Conservation (phyloP, 2,797 vertebrate species). For the Sebastolobus altivelis region DNA sequence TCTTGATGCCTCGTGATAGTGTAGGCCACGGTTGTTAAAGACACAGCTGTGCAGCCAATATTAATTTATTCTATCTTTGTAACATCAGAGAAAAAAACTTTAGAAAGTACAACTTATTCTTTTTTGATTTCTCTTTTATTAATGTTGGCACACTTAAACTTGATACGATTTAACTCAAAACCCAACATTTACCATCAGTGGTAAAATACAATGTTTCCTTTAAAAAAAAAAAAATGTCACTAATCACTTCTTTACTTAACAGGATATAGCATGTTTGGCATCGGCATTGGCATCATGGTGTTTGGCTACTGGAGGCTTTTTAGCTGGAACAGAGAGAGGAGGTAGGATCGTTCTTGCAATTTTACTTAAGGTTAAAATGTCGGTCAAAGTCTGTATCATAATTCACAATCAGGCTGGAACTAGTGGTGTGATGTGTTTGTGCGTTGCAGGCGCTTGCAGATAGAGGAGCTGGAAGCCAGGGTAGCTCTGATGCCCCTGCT, state of each 20-base stretch:
- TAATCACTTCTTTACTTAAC: conserved; percentile 16
- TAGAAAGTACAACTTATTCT: background rate
- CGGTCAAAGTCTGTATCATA: background rate
- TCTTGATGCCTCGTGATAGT: background rate
- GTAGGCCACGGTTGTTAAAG: background rate
- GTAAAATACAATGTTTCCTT: background rate
- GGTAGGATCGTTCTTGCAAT: conserved; percentile 68
- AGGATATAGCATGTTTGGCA: conserved; percentile 91
- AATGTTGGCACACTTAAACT: background rate
- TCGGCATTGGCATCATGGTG: conserved; percentile 86
- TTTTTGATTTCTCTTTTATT: background rate
- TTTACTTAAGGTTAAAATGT: background rate
- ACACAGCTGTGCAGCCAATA: background rate
- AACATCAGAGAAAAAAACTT: background rate
- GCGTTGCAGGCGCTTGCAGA: conserved; percentile 86
- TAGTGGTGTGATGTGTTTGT: conserved; percentile 5
- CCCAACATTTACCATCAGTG: background rate
- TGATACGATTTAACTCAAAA: background rate
- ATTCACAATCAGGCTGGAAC: background rate
- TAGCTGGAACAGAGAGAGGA: conserved; percentile 91
- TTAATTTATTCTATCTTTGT: background rate
- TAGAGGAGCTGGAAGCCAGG: conserved; percentile 93
- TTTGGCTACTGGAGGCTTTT: conserved; percentile 89
- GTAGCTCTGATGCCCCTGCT: conserved; percentile 90
- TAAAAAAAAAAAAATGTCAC: background rate